Evolutionary conservation across 2,888 invertebrate genomes (phyloP).

Genomic region (Globia sparganii): DNA sequence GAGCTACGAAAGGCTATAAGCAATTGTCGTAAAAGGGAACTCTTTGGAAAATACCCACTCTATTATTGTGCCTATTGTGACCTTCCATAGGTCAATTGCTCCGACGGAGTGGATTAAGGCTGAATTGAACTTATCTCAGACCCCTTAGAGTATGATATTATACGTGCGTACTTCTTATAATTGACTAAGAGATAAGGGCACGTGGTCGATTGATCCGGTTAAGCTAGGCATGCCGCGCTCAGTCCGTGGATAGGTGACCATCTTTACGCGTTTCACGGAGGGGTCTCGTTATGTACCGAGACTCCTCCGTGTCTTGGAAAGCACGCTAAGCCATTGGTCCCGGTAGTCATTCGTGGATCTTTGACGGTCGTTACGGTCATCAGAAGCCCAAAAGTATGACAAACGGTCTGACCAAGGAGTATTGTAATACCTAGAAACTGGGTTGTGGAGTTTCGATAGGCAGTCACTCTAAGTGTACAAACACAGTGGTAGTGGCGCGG

Average conservation of each 20-base stretch:
- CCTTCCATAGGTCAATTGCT: constrained; percentile 74
- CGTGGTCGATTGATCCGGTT: neutral
- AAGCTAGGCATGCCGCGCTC: neutral
- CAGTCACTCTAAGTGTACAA: too few relatives aligned
- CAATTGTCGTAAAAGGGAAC: constrained; percentile 81
- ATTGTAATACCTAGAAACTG: neutral
- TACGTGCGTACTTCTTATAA: constrained; percentile 36
- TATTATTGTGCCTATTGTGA: constrained; percentile 74
- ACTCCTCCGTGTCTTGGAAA: too few relatives aligned
- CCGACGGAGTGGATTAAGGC: constrained; percentile 64
- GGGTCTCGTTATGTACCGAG: too few relatives aligned
- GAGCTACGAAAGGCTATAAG: constrained; percentile 67
- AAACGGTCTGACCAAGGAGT: neutral
- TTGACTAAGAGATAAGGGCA: neutral
- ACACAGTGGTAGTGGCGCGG: too few relatives aligned
- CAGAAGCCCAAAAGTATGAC: neutral
- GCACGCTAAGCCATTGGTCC: neutral
- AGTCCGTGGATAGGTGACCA: neutral
- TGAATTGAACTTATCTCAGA: constrained; percentile 61
- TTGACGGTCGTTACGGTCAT: neutral
- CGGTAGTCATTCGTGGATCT: neutral
- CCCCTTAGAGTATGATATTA: constrained; percentile 48
- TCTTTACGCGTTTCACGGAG: too few relatives aligned
- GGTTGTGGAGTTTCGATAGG: neutral
- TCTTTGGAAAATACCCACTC: constrained; percentile 74